A percentile compares a stretch with the other conserved stretches of the same genome.
phyloP scores from a whole-genome alignment of 2,888 invertebrate species.

The Erannis defoliaria region DNA sequence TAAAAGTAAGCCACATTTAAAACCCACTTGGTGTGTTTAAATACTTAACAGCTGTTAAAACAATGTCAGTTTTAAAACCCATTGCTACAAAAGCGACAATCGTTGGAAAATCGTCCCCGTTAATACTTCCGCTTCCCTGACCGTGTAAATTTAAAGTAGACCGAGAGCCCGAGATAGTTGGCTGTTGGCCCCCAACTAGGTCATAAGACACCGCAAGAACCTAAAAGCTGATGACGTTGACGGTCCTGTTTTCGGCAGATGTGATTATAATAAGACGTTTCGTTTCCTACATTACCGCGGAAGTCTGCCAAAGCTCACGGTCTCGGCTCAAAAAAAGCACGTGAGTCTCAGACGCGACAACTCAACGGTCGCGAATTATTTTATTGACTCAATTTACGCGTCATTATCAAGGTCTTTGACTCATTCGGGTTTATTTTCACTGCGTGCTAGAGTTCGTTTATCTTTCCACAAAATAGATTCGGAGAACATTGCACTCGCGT shows the following conservation, averaged over 20 bases:
- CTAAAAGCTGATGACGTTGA: slow-evolving; percentile 22
- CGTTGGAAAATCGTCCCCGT: slow-evolving; percentile 38
- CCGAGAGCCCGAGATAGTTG: slow-evolving; percentile 41
- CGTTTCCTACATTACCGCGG: slow-evolving; percentile 56
- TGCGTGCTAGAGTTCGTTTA: slow-evolving; percentile 67
- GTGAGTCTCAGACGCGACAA: slow-evolving; percentile 45
- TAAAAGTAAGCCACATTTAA: slow-evolving; percentile 20
- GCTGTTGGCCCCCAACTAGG: slow-evolving; percentile 42
- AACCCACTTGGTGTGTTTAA: slow-evolving; percentile 21
- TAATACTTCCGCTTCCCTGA: slow-evolving; percentile 49
- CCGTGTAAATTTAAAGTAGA: slow-evolving; percentile 41
- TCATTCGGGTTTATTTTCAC: slow-evolving; percentile 71
- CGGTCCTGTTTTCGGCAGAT: slow-evolving; percentile 32
- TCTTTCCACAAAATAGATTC: slow-evolving; percentile 62
- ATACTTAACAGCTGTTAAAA: slow-evolving; percentile 30
- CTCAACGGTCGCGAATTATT: slow-evolving; percentile 62
- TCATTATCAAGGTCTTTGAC: slow-evolving; percentile 83
- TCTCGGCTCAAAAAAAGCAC: slow-evolving; percentile 44
- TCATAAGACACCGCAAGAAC: slow-evolving; percentile 25
- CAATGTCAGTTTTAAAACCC: slow-evolving; percentile 30
- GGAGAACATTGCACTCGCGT: slow-evolving; percentile 58
- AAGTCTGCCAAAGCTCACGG: slow-evolving; percentile 54
- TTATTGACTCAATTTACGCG: slow-evolving; percentile 69
- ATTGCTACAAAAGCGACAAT: slow-evolving; percentile 32
- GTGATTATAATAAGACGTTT: slow-evolving; percentile 43